Base-by-base conservation (phyloP, 2,888 invertebrate genomes). In the Caenorhabditis macrosperma region DNA sequence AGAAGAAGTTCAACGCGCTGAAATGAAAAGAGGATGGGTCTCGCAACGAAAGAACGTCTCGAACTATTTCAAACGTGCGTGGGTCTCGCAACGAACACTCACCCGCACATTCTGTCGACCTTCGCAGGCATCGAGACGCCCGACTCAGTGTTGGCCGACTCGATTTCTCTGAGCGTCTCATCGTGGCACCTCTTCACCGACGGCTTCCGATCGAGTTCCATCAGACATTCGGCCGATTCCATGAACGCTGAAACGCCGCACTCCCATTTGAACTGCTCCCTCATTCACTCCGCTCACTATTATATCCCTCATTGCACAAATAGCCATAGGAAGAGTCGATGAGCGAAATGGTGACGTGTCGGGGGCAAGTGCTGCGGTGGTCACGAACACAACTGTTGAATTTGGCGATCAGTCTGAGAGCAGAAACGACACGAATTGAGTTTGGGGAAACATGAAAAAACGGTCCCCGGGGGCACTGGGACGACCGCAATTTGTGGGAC, bases 301-400 rank as follows among this genome's bases (percentile, higher is more conserved):
- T 83, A 69, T 89, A 90, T 57, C 90, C 90, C 20, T 90, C 90
- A 71, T 89, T 89, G 84, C 90, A 90, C 33, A 90, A 79, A 81
- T 87, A 90, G 0, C 90, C 90, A 80, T 90, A 90, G 41, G 88
- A 88, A 22, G 87, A 85, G 61, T 90, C 89, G 57, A 90, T 90
- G 20, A 90, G 78, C 15, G 85, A 87, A 46, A 90, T 88, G 1
- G 90, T 90, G 35, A 90, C 88, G 77, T 90, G 90, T 12, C 86
- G 81, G 0, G 86, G 86, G 63, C 90, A 90, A 12, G 76, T 78
- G 20, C 72, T 57, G 15, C 88, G 76, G 52, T 85, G 82, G 41
- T 83, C 83, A n/a, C 83, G 78, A 15, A 90, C 87, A 72, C 90
- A 90, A 20, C 68, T 75, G 75, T 90, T 89, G 83, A 90, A 90